phyloP scores from a whole-genome alignment of 2,888 invertebrate genomes.

The Druceiella hillmani region DNA sequence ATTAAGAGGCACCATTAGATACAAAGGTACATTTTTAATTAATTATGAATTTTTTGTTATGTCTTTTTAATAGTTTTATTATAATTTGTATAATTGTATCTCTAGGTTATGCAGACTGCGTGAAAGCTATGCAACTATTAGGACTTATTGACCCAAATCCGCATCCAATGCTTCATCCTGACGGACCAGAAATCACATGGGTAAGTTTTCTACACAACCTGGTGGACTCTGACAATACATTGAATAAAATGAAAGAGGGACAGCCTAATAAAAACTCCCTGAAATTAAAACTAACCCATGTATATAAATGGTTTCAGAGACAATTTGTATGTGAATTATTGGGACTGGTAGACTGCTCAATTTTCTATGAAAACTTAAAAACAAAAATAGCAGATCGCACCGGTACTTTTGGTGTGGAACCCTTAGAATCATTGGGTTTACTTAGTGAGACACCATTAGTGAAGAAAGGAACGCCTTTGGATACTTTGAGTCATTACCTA shows the following conservation, averaged over 20 bases:
- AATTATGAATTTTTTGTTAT: neutral
- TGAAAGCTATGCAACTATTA: constrained; percentile 79
- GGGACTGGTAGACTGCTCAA: constrained; percentile 77
- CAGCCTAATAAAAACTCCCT: too few relatives aligned
- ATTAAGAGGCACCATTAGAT: constrained; percentile 89
- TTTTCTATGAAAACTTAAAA: constrained; percentile 90
- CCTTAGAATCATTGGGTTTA: constrained; percentile 84
- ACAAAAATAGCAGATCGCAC: constrained; percentile 76
- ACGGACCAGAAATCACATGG: constrained; percentile 96
- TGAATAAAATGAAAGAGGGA: too few relatives aligned
- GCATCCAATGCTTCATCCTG: constrained; percentile 87
- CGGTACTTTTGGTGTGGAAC: constrained; percentile 62
- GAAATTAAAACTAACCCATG: too few relatives aligned
- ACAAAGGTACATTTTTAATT: constrained; percentile 50
- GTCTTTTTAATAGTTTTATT: neutral
- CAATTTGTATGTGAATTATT: constrained; percentile 81
- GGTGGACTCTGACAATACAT: neutral
- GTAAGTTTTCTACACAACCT: constrained; percentile 39
- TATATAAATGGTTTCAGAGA: constrained; percentile 64
- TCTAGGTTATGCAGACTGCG: constrained; percentile 80
- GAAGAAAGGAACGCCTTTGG: constrained; percentile 83
- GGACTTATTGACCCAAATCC: constrained; percentile 83
- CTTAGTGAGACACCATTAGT: constrained; percentile 76
- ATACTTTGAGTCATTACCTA: constrained; percentile 87
- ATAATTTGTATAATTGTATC: constrained; percentile 8